Evolutionary conservation across 1,140 invertebrate genomes (phyloP), one percentile per base, ranked within the genome.

Genomic region (Hetaerina americana): DNA sequence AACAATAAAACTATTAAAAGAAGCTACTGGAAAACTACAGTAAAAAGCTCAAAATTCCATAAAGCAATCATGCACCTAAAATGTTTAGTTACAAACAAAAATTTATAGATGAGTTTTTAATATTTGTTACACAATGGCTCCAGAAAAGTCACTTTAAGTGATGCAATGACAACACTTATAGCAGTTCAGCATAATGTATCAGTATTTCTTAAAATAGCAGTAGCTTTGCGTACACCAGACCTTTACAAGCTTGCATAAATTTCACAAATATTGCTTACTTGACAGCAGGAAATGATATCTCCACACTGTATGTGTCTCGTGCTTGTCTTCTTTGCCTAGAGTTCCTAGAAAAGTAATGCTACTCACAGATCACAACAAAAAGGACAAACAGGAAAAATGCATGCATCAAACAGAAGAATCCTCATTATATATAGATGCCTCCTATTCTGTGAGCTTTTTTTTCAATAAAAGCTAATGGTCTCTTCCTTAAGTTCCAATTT

Each of bases 261-360:
- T 68, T 1, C 25, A 28, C 67, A 28, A 26, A 26, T 68, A 25
- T 28, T 68, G 89, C 92, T 92, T 90, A 95, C 93, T 93, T 94
- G 84, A 93, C 88, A 76, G 93, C 90, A 77, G 92, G 93, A 87
- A 95, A 96, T 78, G 90, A 88, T 79, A 96, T 91, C 83, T 93
- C 90, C 78, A 96, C 87, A 83, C 87, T 89, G 85, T 95, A 95
- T 75, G 92, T 92, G 83, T 94, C 92, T 78, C 85, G 87, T 78
- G 85, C 28, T 69, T 74, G 73, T 71, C 74, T 75, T 49, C 66
- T 66, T 27, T 70, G 66, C 70, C 74, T 72, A 67, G 15, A 66
- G 27, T 68, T n/a, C 70, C 70, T 70, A 26, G 18, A 70, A 70
- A 49, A 66, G 26, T 70, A 66, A 69, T 27, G 28, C 68, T 69